A percentile compares a stretch with the other conserved stretches of the same genome.
Conservation (phyloP, 2,888 invertebrate genomes). For the Pollenia angustigena region DNA sequence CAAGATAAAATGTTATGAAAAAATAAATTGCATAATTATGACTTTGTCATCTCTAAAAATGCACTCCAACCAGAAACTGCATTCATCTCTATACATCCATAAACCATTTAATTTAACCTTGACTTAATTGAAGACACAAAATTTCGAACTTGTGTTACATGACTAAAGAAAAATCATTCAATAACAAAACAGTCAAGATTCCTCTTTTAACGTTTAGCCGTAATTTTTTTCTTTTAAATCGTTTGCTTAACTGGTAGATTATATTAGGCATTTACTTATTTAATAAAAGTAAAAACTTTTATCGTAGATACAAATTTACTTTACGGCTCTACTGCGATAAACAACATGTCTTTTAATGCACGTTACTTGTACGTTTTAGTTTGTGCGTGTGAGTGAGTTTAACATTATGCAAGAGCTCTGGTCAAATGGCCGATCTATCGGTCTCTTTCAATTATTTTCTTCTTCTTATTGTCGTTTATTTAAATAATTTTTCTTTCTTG, state of each 20-base stretch:
- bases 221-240: constrained; percentile 3
- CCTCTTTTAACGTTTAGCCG: constrained; percentile 1
- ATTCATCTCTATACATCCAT: background rate
- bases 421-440: background rate
- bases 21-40: background rate
- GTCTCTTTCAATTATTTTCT: background rate
- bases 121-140: constrained; percentile 32
- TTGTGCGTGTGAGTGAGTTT: too few relatives aligned
- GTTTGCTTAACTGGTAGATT: background rate
- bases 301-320: too few relatives aligned
- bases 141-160: constrained; percentile 27
- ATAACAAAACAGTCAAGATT: background rate
- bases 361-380: too few relatives aligned
- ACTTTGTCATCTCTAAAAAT: constrained; percentile 2
- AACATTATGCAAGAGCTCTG: constrained; percentile 31
- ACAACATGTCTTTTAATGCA: too few relatives aligned
- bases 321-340: too few relatives aligned
- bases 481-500: background rate
- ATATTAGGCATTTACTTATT: constrained; percentile 16
- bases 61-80: background rate
- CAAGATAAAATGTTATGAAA: too few relatives aligned
- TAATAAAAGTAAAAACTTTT: too few relatives aligned
- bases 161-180: background rate
- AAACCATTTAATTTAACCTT: constrained; percentile 30
- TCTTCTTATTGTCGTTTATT: background rate